phyloP scores from a whole-genome alignment of 1,140 invertebrate genomes.

The Eufriesea mexicana region DNA sequence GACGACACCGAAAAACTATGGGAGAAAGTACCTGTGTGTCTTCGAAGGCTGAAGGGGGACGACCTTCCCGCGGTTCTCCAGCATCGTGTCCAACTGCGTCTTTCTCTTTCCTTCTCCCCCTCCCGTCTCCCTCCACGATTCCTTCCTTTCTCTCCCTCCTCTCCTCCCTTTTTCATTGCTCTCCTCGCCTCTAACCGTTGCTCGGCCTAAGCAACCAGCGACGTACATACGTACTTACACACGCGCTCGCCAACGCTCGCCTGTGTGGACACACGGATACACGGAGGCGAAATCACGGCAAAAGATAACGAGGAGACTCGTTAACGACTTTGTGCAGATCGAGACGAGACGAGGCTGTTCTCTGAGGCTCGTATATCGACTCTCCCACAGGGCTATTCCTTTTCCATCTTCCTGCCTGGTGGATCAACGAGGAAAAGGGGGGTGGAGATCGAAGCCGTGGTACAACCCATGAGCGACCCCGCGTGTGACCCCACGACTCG shows the following conservation, averaged over 20 bases:
- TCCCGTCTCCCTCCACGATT: slow-evolving; percentile 12
- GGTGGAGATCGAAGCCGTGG: not conserved
- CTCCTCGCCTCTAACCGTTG: slow-evolving; percentile 29
- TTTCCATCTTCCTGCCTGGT: slow-evolving; percentile 43
- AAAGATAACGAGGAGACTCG: slow-evolving; percentile 67
- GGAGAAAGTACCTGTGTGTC: slow-evolving; percentile 69
- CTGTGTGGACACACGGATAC: not conserved
- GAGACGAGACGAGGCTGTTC: slow-evolving; percentile 44
- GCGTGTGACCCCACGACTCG: slow-evolving; percentile 65
- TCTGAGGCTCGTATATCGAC: slow-evolving; percentile 54
- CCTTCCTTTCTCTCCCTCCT: slow-evolving; percentile 46
- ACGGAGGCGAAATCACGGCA: slow-evolving; percentile 37
- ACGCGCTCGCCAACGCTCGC: not conserved
- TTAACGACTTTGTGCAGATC: slow-evolving; percentile 65
- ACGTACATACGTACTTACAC: not conserved
- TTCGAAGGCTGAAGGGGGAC: slow-evolving; percentile 60
- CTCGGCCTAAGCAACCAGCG: slow-evolving; percentile 35
- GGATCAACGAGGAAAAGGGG: slow-evolving; percentile 19
- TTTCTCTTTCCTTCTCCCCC: slow-evolving; percentile 57
- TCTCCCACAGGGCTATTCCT: slow-evolving; percentile 58
- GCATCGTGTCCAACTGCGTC: slow-evolving; percentile 62
- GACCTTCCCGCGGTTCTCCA: slow-evolving; percentile 67
- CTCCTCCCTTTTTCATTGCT: slow-evolving; percentile 47
- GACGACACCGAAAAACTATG: slow-evolving; percentile 68
- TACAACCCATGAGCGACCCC: slow-evolving; percentile 58